A percentile compares a stretch with the other conserved stretches of the same genome.
phyloP scores from a whole-genome alignment of 2,113 vertebrate genomes.

The Amblyornis subalaris region DNA sequence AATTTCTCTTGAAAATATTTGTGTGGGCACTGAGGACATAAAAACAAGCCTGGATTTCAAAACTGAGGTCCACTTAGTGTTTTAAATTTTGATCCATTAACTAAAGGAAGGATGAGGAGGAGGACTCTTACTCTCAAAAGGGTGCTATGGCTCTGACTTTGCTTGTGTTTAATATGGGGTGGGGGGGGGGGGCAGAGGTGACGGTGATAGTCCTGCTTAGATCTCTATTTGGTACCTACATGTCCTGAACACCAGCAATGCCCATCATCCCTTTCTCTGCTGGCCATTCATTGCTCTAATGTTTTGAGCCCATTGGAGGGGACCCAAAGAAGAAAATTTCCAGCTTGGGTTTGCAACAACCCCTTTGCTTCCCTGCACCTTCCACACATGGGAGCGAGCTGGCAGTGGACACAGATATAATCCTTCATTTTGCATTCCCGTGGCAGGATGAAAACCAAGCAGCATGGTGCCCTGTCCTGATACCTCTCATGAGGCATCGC shows the following conservation, averaged over 20 bases:
- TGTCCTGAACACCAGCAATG: neutral
- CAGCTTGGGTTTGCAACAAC: neutral
- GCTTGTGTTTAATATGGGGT: neutral
- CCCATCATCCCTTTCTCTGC: neutral
- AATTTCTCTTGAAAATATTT: neutral
- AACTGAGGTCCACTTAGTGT: neutral
- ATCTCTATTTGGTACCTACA: neutral
- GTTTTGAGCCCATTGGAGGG: neutral
- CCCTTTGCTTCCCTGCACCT: neutral
- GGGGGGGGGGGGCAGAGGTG: neutral
- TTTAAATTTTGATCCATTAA: neutral
- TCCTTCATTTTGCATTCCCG: neutral
- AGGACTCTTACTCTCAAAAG: neutral
- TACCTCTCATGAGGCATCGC: neutral
- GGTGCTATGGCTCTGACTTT: neutral
- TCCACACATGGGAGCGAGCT: neutral
- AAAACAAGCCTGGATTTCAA: neutral
- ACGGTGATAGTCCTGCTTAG: neutral
- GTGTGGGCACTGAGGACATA: neutral
- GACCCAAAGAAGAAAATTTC: neutral
- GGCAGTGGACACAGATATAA: neutral
- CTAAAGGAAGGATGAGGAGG: neutral
- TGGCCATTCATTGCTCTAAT: neutral
- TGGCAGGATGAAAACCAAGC: neutral
- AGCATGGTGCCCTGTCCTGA: neutral